Conservation (phyloP, 2,113 vertebrate species). For the Nothocercus nigrocapillus region DNA sequence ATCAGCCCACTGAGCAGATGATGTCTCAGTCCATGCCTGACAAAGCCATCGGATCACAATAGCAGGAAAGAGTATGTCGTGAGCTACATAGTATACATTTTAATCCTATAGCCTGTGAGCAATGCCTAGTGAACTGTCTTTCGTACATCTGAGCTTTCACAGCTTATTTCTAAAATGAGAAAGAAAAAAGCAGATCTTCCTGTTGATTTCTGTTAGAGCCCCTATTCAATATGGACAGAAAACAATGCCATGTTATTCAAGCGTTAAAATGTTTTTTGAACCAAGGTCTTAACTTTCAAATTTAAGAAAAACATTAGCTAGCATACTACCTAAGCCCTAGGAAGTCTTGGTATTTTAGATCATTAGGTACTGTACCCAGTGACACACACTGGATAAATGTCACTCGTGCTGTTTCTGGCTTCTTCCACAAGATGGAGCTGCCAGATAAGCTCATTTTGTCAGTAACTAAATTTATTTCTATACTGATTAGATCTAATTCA, state of each 20-base stretch:
- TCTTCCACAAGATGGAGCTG: constrained; percentile 79
- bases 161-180: neutral
- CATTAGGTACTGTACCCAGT: rapidly evolving
- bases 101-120: neutral
- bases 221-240: neutral
- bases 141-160: neutral
- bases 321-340: neutral
- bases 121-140: neutral
- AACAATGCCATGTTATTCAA: neutral
- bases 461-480: neutral
- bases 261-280: neutral
- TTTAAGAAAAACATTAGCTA: neutral
- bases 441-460: neutral
- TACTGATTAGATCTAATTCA: neutral
- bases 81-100: neutral
- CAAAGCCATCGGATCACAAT: neutral
- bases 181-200: rapidly evolving
- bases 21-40: neutral
- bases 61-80: neutral
- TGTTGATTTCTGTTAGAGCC: neutral
- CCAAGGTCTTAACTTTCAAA: neutral
- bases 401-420: neutral
- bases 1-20: neutral
- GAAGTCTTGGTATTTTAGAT: neutral
- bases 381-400: neutral